Conservation (phyloP, 2,888 invertebrate species). For the Macaria notata region DNA sequence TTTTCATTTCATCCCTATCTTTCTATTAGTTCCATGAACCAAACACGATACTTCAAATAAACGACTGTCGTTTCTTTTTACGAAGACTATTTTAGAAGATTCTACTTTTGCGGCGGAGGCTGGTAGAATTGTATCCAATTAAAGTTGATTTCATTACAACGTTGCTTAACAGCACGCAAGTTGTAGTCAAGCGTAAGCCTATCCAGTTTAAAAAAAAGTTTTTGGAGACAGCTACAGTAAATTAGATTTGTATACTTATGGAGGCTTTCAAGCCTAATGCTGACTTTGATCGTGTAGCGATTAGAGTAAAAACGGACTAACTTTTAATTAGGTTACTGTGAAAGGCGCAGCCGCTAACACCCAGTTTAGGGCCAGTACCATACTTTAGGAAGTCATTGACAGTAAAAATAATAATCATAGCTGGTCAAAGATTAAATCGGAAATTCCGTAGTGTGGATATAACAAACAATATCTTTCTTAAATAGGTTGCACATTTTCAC, state of each 20-base stretch:
- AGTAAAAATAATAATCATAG: too few relatives aligned
- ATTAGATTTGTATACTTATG: slow-evolving; percentile 48
- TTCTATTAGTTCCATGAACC: too few relatives aligned
- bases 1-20: too few relatives aligned
- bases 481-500: too few relatives aligned
- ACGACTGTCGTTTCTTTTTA: slow-evolving; percentile 41
- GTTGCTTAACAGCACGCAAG: too few relatives aligned
- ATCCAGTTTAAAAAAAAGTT: not conserved
- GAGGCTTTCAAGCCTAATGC: slow-evolving; percentile 37
- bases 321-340: slow-evolving; percentile 39
- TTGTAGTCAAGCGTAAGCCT: too few relatives aligned
- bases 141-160: too few relatives aligned
- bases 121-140: not conserved
- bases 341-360: slow-evolving; percentile 3
- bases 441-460: too few relatives aligned
- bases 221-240: slow-evolving; percentile 34
- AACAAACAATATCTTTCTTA: too few relatives aligned
- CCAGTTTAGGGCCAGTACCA: slow-evolving; percentile 3
- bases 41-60: slow-evolving; percentile 40
- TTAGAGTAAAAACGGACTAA: slow-evolving; percentile 39
- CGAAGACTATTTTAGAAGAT: slow-evolving; percentile 23
- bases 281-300: slow-evolving; percentile 40
- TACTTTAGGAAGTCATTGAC: too few relatives aligned
- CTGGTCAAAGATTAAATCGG: too few relatives aligned
- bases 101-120: slow-evolving; percentile 29